Evolutionary conservation across 2,797 vertebrate species (phyloP).

Genomic region (Balearica regulorum): DNA sequence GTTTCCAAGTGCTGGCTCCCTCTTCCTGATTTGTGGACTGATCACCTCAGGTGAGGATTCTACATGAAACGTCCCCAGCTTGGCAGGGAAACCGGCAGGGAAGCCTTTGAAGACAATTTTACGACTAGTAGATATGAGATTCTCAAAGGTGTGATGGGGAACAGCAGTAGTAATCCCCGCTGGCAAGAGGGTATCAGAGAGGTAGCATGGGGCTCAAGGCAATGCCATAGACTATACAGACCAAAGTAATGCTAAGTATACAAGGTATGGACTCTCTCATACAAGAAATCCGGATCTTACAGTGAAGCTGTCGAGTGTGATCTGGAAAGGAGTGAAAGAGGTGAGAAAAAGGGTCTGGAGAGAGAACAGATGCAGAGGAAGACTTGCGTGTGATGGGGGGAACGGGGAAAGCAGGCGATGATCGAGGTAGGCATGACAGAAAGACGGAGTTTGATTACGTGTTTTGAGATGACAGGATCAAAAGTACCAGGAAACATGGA

Average conservation of each 20-base stretch:
- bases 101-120: not conserved
- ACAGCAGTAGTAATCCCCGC: not conserved
- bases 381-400: not conserved
- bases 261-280: not conserved
- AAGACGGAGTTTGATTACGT: not conserved
- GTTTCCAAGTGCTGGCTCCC: not conserved
- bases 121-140: not conserved
- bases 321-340: not conserved
- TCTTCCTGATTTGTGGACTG: not conserved
- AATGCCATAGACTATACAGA: not conserved
- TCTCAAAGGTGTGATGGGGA: not conserved
- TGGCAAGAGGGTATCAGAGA: not conserved
- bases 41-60: not conserved
- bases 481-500: not conserved
- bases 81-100: not conserved
- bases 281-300: not conserved
- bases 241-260: not conserved
- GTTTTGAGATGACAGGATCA: not conserved
- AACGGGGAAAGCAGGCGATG: not conserved
- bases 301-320: not conserved
- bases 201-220: not conserved
- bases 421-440: not conserved
- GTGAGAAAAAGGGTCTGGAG: not conserved
- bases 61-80: not conserved
- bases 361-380: rapidly evolving